Base-by-base conservation (phyloP, 2,888 invertebrate genomes). In the Acheta domesticus region DNA sequence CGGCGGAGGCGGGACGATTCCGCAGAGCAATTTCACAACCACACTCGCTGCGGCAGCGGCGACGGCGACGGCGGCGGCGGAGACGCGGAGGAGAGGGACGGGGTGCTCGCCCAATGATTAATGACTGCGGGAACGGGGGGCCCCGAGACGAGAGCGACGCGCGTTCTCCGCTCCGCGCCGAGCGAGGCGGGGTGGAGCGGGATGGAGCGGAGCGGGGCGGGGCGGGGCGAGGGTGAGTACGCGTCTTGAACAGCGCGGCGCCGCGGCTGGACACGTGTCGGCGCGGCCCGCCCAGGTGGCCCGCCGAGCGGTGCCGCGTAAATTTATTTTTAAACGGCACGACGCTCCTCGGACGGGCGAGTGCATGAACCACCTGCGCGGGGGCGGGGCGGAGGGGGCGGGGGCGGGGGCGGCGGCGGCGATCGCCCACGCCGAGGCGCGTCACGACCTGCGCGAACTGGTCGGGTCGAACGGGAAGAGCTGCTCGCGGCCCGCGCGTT, bases 321-420 rank as follows among this genome's bases (percentile, higher is more conserved):
- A 62, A 62, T 62, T 62, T 62, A 62, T 62, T 62, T 62, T 62
- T 62, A 62, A 62, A 62, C 62, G 62, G 62, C 62, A 62, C 62
- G 62, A 62, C n/a, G 62, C 62, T 14, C 62, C n/a, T 62, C 62
- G 62, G 62, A 62, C 62, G n/a, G 62, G 62, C 62, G 12, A 62
- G 16, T 62, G 62, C 62, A 62, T n/a, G 62, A 62, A n/a, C 62
- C 62, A 62, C 62, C 62, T 62, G 62, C 62, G 62, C 14, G 16
- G 14, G 62, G 62, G 14, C 14, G 62, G 62, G 12, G 50, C 14
- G 50, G 50, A 2, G 62, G 2, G 12, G 62, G 62, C 3, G 2
- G 62, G 12, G 62, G 62, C 16, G 62, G n/a, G 62, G 36, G 36
- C 5, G 36, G 5, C 8, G 36, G 8, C 8, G 36, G 36, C 36